Percentiles rank a stretch among this genome's conserved stretches.
Conservation (phyloP, 2,888 invertebrate genomes). For the Lamellibrachia satsuma region DNA sequence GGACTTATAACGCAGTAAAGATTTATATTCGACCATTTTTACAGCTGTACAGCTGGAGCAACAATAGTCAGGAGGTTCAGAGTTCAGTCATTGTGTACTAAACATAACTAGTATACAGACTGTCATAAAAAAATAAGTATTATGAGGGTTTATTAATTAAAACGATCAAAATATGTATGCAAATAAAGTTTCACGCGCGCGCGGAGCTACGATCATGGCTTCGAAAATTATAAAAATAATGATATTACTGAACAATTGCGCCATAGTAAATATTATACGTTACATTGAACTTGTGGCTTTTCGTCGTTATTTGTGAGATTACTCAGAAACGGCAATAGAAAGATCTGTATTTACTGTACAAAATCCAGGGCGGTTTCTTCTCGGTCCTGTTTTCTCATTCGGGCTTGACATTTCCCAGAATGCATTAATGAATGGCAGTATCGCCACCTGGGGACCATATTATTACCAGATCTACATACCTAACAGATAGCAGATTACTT, state of each 20-base stretch:
- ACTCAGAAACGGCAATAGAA: constrained; percentile 11
- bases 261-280: not conserved
- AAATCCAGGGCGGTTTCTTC: not conserved
- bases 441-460: not conserved
- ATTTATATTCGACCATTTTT: not conserved
- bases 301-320: constrained; percentile 13
- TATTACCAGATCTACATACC: not conserved
- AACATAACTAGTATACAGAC: not conserved
- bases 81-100: not conserved
- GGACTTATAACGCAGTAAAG: constrained; percentile 17
- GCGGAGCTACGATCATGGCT: constrained; percentile 4
- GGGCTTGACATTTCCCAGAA: not conserved
- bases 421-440: not conserved
- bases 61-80: not conserved
- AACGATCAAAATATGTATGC: constrained; percentile 9
- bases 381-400: not conserved
- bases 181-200: not conserved
- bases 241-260: not conserved
- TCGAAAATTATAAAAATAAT: constrained; percentile 3
- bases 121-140: not conserved
- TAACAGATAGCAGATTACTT: too few species aligned
- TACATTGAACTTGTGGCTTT: not conserved
- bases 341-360: constrained; percentile 17
- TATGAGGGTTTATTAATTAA: not conserved
- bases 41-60: not conserved